These are phyloP conservation scores for Aspidapion aeneum DNA, from an alignment of 2,888 invertebrate species.

Conservation along the genomic window DNA sequence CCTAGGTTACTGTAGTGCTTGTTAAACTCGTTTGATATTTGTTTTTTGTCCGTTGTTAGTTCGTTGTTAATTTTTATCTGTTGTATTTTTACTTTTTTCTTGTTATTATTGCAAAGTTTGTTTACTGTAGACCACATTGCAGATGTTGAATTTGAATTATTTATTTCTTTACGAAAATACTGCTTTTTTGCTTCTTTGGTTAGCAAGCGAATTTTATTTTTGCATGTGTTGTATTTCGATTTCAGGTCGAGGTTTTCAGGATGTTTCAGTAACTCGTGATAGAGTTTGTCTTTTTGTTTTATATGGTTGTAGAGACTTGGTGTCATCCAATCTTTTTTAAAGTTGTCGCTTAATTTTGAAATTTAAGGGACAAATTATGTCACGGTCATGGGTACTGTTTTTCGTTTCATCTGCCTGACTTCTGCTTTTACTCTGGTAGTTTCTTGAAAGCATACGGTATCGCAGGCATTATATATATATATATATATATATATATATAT, in stretches of 20 bases:
- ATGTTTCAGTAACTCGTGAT: neutral
- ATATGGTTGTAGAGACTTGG: neutral
- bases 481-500: no score
- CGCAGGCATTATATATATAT: no score
- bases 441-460: no score
- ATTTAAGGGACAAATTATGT: no score
- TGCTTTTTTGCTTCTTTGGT: neutral
- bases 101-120: neutral
- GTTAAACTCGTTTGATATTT: conserved; percentile 4
- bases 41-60: neutral
- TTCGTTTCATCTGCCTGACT: no score
- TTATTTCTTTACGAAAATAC: neutral
- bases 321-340: no score
- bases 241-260: neutral
- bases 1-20: neutral
- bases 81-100: neutral
- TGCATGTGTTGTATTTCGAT: neutral
- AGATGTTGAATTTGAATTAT: neutral
- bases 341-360: no score
- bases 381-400: no score
- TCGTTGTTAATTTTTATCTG: neutral
- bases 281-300: neutral
- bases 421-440: no score
- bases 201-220: neutral
- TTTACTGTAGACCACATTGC: neutral